phyloP scores from a whole-genome alignment of 2,113 vertebrate genomes.

The Chinchilla lanigera region DNA sequence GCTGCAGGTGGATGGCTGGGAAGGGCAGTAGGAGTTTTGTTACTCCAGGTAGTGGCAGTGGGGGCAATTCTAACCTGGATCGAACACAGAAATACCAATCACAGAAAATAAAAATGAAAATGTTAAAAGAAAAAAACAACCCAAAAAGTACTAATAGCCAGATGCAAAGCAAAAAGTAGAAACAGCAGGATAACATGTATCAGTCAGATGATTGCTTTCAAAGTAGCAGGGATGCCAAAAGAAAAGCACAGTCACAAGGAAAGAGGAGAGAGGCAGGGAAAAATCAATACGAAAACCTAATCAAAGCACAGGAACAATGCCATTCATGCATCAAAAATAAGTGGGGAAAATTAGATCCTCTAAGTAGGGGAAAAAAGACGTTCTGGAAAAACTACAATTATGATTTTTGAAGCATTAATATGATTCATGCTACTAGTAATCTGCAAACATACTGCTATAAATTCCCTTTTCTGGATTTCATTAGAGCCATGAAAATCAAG shows the following conservation, averaged over 20 bases:
- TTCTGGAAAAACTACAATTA: neutral
- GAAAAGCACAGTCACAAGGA: neutral
- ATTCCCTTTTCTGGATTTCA: conserved; percentile 13
- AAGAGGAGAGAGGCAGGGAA: neutral
- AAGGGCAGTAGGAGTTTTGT: conserved; percentile 99
- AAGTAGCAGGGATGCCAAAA: conserved; percentile 26
- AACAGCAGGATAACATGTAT: neutral
- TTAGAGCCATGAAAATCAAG: conserved; percentile 1
- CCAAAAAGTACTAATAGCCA: conserved; percentile 78
- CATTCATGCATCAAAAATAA: conserved; percentile 11
- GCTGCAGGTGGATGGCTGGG: conserved; percentile 95
- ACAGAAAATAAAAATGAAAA: conserved; percentile 88
- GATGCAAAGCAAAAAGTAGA: conserved; percentile 70
- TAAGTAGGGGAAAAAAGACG: rapidly evolving
- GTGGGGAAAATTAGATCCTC: neutral
- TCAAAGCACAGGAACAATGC: conserved; percentile 57
- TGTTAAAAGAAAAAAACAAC: conserved; percentile 66
- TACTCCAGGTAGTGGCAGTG: conserved; percentile 99
- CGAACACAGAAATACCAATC: conserved; percentile 94
- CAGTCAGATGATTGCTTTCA: conserved; percentile 68
- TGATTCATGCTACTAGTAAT: conserved; percentile 27
- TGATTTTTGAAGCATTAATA: conserved; percentile 61
- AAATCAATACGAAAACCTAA: conserved; percentile 42
- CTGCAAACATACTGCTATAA: neutral
- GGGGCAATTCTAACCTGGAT: conserved; percentile 98